Base-by-base conservation (phyloP, 2,113 vertebrate genomes). In the Oostethus manadensis region DNA sequence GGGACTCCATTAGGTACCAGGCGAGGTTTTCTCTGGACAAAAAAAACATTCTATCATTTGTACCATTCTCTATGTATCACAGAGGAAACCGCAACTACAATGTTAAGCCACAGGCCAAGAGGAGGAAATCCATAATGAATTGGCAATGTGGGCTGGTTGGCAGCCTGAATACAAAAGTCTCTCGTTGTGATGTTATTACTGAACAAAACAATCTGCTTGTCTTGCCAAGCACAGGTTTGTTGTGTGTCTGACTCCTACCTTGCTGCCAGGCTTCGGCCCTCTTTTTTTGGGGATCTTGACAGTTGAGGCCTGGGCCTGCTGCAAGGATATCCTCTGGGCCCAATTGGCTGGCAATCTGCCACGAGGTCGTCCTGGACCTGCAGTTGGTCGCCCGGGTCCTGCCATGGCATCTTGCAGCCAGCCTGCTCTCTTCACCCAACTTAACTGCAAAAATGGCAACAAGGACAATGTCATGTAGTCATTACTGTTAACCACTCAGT, bases 201-300 rank as follows among this genome's bases (percentile, higher is more conserved):
- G 17, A 1, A 7, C 33, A 45, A 67, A 60, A 56, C 13, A 47
- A 61, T 51, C 3, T 23, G 49, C 10, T 53, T 10, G 9, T 14
- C 26, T 53, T 53, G 16, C n/a, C 51, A 51, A 51, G 14, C 6
- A 14, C 49, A 16, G 4, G 29, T 13, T n/a, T 13, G 35, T 7
- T 13, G 35, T 10, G 14, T 3, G 14, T 23, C 13, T 6, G 11
- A 35, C 17, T 10, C 9, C 17, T 89, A 99, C 96, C 96, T 98
- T 99, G 88, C 93, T 96, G 82, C 96, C 96, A 68, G 95, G 96
- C 84, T 99, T 99, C 70, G 95, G 95, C 33, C 96, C 96, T 82
- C 96, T 91, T 89, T 99, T 99, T 91, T 96, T 98, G 88, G 96
- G 95, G 81, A 96, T 94, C 88, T 95, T 98, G 84, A 97, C 84